Base-by-base conservation (phyloP, 2,888 invertebrate genomes). In the Ormyrus pomaceus region DNA sequence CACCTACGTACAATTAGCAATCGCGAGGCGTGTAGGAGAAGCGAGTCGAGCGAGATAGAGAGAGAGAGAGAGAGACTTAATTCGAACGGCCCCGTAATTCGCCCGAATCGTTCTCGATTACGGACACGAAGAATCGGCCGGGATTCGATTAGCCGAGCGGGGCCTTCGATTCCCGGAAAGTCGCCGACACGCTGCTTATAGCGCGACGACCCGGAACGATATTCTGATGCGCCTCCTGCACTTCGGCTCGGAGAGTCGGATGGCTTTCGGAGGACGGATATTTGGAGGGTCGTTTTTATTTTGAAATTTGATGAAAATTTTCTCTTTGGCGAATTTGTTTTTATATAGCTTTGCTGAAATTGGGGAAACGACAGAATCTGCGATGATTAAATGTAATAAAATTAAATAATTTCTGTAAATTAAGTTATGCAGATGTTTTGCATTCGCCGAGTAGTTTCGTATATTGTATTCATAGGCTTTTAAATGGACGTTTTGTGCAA, bases 21-120 rank as follows among this genome's bases (percentile, higher is more conserved):
- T 85, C 86, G 84, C 84, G 86, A 83, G 65, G 58, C 19, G 19
- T 19, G 2, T 2, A 2, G 19, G 19, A 19, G 19, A 19, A 19
- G 13, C 13, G 13, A 13, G 13, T 11, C 8, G 58, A 11, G 55
- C 53, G 55, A 34, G 62, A 19, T 19, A 19, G 13, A 55, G 53
- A 48, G 53, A 55, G 10, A 51, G 51, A 51, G 51, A 51, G 64
- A 64, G 87, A 84, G 85, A 84, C 87, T 86, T 86, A 85, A 85
- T 86, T 87, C 86, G 83, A 82, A 19, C 8, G 4, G 61, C 7
- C 72, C 84, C 86, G 85, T 88, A 87, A 88, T 88, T 87, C 86
- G 85, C 83, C 86, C 87, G 87, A 88, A 87, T 86, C 86, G 83
- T 79, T 82, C 83, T 83, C 82, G 73, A 68, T 81, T 82, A 79